These are phyloP conservation scores for Discoglossus pictus DNA, from an alignment of 2,797 vertebrate species.

Conservation along the genomic window DNA sequence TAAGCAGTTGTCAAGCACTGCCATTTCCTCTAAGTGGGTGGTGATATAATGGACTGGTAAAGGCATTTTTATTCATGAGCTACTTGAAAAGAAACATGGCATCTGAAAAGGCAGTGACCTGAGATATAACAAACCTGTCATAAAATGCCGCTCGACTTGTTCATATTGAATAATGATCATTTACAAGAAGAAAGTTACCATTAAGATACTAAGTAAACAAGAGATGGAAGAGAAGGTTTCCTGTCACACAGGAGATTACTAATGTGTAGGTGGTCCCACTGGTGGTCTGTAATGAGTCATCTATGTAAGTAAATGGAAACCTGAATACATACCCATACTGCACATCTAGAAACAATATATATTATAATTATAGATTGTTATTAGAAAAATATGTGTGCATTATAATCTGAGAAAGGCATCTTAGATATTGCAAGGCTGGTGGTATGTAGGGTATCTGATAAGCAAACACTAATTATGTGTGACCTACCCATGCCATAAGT, in stretches of 20 bases:
- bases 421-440: too few species aligned
- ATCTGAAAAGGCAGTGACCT: conserved; percentile 50
- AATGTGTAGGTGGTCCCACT: conserved; percentile 3
- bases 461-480: too few species aligned
- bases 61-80: conserved; percentile 58
- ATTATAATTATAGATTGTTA: too few species aligned
- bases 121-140: conserved; percentile 48
- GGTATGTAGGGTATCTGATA: too few species aligned
- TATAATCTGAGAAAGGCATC: too few species aligned
- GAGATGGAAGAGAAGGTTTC: not conserved
- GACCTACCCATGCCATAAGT: too few species aligned
- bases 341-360: too few species aligned
- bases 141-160: conserved; percentile 7
- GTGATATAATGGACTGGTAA: conserved; percentile 52
- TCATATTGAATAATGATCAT: too few species aligned
- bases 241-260: not conserved
- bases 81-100: conserved; percentile 52
- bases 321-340: too few species aligned
- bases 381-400: too few species aligned
- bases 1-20: conserved; percentile 51
- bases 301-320: too few species aligned
- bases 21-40: conserved; percentile 58
- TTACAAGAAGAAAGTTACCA: too few species aligned
- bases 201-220: not conserved
- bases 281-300: not conserved